Evolutionary conservation across 2,888 invertebrate genomes (phyloP).

Genomic region (Idaea aversata): DNA sequence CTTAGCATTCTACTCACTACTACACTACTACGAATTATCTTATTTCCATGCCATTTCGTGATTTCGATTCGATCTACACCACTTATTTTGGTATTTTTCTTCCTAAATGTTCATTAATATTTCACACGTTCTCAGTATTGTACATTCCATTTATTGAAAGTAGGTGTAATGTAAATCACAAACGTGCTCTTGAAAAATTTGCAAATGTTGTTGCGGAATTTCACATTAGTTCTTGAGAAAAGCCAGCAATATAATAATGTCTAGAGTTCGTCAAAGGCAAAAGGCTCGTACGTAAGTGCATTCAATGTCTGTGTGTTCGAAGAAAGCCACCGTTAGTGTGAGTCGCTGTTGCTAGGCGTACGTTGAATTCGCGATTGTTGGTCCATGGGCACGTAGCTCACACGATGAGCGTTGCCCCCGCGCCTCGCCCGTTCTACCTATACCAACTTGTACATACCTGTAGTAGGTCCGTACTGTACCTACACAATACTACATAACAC

Average conservation of each 20-base stretch:
- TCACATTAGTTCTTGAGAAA: slow-evolving; percentile 39
- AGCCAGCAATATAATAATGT: slow-evolving; percentile 51
- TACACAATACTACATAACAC: slow-evolving; percentile 18
- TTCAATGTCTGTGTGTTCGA: slow-evolving; percentile 55
- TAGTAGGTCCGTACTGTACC: slow-evolving; percentile 8
- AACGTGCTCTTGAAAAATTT: slow-evolving; percentile 38
- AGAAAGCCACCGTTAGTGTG: slow-evolving; percentile 65
- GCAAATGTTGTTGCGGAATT: slow-evolving; percentile 26
- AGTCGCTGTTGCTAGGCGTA: slow-evolving; percentile 74
- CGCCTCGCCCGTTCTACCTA: slow-evolving; percentile 36
- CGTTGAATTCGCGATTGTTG: slow-evolving; percentile 75
- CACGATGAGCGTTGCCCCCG: slow-evolving; percentile 78
- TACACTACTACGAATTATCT: slow-evolving; percentile 59
- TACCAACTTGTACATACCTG: slow-evolving; percentile 15
- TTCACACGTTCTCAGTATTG: slow-evolving; percentile 35
- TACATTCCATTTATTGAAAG: slow-evolving; percentile 40
- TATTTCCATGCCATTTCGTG: slow-evolving; percentile 61
- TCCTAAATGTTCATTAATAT: slow-evolving; percentile 41
- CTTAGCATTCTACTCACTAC: slow-evolving; percentile 58
- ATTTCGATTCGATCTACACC: slow-evolving; percentile 54
- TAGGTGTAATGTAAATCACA: slow-evolving; percentile 34
- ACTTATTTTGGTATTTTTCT: slow-evolving; percentile 34
- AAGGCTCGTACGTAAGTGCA: slow-evolving; percentile 50
- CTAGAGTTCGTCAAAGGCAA: slow-evolving; percentile 52
- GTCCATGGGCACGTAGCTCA: slow-evolving; percentile 68